Evolutionary conservation across 2,888 invertebrate species (phyloP).

Genomic region (Caenorhabditis zanzibari): DNA sequence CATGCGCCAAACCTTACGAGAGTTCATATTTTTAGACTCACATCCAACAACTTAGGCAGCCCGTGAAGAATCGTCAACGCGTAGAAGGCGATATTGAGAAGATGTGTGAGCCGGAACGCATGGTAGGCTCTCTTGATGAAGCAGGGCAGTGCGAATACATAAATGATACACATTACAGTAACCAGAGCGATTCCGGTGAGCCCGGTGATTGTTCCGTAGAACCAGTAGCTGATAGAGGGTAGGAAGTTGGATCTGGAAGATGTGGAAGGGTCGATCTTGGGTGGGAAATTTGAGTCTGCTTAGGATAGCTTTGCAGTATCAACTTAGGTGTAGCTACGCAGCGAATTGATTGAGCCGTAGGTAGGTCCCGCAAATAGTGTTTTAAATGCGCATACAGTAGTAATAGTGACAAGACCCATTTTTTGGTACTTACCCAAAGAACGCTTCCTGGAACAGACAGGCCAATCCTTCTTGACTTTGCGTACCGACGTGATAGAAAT

Average conservation of each 20-base stretch:
- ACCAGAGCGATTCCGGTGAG: slow-evolving; percentile 84
- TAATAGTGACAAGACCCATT: too few species aligned
- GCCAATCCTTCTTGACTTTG: slow-evolving; percentile 94
- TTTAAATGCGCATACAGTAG: too few species aligned
- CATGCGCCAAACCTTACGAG: too few species aligned
- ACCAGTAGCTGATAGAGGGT: slow-evolving; percentile 95
- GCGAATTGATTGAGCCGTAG: too few species aligned
- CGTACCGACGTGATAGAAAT: slow-evolving; percentile 97
- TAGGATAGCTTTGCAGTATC: too few species aligned
- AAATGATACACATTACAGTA: slow-evolving; percentile 94
- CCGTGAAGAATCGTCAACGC: slow-evolving; percentile 93
- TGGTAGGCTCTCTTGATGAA: slow-evolving; percentile 90
- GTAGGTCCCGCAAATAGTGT: too few species aligned
- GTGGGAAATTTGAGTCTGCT: too few species aligned
- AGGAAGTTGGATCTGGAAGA: slow-evolving; percentile 89
- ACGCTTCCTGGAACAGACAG: slow-evolving; percentile 94
- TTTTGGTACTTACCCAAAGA: slow-evolving; percentile 86
- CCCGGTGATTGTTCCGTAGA: slow-evolving; percentile 92
- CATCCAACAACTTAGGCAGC: slow-evolving; percentile 92
- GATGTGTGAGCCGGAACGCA: slow-evolving; percentile 91
- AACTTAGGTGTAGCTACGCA: too few species aligned
- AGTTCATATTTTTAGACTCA: slow-evolving; percentile 84
- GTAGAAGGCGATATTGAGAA: slow-evolving; percentile 92
- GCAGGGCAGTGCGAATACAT: slow-evolving; percentile 95
- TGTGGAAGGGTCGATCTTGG: too few species aligned